Evolutionary conservation across 2,797 vertebrate genomes (phyloP).

Genomic region (Lepus oiostolus): DNA sequence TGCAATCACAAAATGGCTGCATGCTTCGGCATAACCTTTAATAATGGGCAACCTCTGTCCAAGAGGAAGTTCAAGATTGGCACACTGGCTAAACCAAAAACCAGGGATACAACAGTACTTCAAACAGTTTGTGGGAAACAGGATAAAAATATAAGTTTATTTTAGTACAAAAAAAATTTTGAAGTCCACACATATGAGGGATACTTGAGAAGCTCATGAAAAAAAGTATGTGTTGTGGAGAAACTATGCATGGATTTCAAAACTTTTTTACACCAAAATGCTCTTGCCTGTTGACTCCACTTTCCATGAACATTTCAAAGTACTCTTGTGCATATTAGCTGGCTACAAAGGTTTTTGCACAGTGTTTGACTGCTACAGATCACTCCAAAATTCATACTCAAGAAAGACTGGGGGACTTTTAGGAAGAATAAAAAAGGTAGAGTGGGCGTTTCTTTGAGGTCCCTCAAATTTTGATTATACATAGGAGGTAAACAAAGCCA

Average conservation of each 20-base stretch:
- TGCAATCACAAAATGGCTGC: neutral
- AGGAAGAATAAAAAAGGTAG: neutral
- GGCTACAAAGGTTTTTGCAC: constrained; percentile 50
- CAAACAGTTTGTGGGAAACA: no score
- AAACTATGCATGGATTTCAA: no score
- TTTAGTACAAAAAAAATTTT: no score
- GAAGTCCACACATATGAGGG: no score
- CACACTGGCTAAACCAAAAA: neutral
- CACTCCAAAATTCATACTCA: constrained; percentile 72
- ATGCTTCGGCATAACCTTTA: neutral
- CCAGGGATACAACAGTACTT: neutral
- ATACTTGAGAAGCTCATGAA: no score
- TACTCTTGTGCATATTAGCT: constrained; percentile 48
- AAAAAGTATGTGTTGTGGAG: no score
- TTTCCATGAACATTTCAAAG: no score
- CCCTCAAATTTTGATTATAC: constrained; percentile 21
- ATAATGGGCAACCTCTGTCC: neutral
- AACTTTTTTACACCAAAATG: no score
- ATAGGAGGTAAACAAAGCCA: neutral
- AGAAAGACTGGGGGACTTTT: neutral
- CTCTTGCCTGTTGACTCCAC: no score
- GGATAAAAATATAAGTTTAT: no score
- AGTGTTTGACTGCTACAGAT: constrained; percentile 76
- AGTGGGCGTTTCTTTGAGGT: neutral
- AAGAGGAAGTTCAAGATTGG: neutral